phyloP scores from a whole-genome alignment of 2,888 invertebrate species.

The Dysmachus trigonus region DNA sequence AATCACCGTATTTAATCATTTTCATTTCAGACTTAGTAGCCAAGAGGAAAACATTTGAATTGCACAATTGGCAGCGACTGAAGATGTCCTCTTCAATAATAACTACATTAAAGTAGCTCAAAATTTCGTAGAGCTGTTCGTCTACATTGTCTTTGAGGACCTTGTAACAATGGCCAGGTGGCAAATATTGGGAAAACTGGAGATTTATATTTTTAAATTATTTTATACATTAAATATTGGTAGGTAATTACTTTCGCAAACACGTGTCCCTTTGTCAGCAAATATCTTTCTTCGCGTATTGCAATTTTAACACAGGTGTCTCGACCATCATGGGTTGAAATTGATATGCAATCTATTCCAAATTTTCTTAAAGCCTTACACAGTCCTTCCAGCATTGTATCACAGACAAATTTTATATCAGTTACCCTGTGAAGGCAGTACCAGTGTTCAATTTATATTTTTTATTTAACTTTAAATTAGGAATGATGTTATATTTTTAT shows the following conservation, averaged over 20 bases:
- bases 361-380: slow-evolving; percentile 72
- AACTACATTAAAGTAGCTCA: slow-evolving; percentile 72
- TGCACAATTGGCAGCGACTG: slow-evolving; percentile 76
- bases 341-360: slow-evolving; percentile 70
- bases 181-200: slow-evolving; percentile 55
- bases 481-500: background rate
- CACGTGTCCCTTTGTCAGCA: slow-evolving; percentile 67
- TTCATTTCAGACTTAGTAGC: slow-evolving; percentile 36
- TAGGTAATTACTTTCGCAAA: slow-evolving; percentile 62
- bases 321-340: slow-evolving; percentile 66
- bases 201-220: slow-evolving; percentile 45
- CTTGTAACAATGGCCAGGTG: slow-evolving; percentile 62
- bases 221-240: background rate
- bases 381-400: slow-evolving; percentile 70
- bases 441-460: background rate
- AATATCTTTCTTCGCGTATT: slow-evolving; percentile 66
- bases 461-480: background rate
- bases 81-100: slow-evolving; percentile 74
- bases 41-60: slow-evolving; percentile 55
- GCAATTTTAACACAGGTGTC: slow-evolving; percentile 67
- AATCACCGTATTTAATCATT: background rate
- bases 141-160: slow-evolving; percentile 67
- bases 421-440: slow-evolving; percentile 38
- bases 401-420: slow-evolving; percentile 68
- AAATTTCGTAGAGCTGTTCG: slow-evolving; percentile 74